phyloP scores from a whole-genome alignment of 2,113 vertebrate genomes.

The Grallaria varia region DNA sequence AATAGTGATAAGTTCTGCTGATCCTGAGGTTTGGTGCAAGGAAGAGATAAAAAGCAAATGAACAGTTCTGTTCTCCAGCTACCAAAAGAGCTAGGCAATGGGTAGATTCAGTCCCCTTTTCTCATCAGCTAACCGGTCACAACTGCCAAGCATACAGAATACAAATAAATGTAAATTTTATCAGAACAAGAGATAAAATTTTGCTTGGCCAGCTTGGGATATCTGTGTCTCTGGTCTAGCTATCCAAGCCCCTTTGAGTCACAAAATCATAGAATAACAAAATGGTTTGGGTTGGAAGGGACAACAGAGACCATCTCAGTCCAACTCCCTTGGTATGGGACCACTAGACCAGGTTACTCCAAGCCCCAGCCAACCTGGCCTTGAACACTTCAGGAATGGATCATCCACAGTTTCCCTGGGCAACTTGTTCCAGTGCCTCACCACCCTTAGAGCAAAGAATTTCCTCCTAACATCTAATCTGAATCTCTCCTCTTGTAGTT shows the following conservation, averaged over 20 bases:
- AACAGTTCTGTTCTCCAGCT: not conserved
- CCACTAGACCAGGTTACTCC: not conserved
- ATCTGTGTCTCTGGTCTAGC: not conserved
- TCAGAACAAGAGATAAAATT: not conserved
- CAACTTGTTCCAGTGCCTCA: not conserved
- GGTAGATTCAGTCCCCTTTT: not conserved
- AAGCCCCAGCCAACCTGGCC: not conserved
- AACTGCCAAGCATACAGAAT: not conserved
- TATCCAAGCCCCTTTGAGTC: not conserved
- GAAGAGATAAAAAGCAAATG: not conserved
- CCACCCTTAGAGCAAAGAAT: not conserved
- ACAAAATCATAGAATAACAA: not conserved
- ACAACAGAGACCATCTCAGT: not conserved
- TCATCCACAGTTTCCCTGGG: not conserved
- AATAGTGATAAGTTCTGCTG: not conserved
- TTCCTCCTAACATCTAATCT: not conserved
- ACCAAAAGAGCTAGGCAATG: not conserved
- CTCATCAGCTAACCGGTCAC: not conserved
- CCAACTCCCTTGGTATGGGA: not conserved
- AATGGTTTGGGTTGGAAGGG: not conserved
- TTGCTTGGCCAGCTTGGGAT: not conserved
- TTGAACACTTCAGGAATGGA: not conserved
- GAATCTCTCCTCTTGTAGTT: not conserved
- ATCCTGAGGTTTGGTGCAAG: not conserved
- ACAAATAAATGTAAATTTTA: not conserved